A percentile compares a stretch with the other conserved stretches of the same genome.
Evolutionary conservation across 2,113 vertebrate species (phyloP).

Genomic region (Solea solea): DNA sequence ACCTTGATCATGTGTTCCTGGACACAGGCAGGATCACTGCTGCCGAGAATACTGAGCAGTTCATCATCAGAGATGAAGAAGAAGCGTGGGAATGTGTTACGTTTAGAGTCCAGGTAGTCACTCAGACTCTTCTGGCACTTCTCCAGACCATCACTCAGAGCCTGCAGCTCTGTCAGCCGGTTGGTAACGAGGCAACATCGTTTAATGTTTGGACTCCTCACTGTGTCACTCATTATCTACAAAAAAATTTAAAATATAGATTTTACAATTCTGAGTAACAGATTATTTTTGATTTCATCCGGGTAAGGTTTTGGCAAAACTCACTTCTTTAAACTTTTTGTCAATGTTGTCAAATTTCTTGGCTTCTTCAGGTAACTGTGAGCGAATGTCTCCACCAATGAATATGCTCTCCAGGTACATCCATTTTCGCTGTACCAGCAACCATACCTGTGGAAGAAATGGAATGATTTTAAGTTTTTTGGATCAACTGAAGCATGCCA

Average conservation of each 20-base stretch:
- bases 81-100: constrained; percentile 94
- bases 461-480: background rate
- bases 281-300: background rate
- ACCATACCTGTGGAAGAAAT: constrained; percentile 85
- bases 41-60: constrained; percentile 95
- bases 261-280: background rate
- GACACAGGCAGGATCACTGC: constrained; percentile 88
- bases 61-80: constrained; percentile 99
- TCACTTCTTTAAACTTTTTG: constrained; percentile 88
- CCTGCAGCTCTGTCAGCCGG: constrained; percentile 86
- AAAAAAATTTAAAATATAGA: background rate
- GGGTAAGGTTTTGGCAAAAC: constrained; percentile 39
- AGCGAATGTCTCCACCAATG: constrained; percentile 90
- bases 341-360: constrained; percentile 93
- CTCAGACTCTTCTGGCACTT: constrained; percentile 96
- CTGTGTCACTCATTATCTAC: constrained; percentile 92
- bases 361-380: constrained; percentile 92
- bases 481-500: background rate
- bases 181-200: constrained; percentile 86
- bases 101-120: constrained; percentile 93
- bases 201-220: constrained; percentile 87
- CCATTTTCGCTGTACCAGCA: constrained; percentile 95
- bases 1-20: constrained; percentile 99
- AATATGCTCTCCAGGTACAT: constrained; percentile 98
- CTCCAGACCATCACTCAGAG: constrained; percentile 88